A percentile compares a stretch with the other conserved stretches of the same genome.
Conservation (phyloP, 2,888 invertebrate genomes). For the Oxycera nigricornis region DNA sequence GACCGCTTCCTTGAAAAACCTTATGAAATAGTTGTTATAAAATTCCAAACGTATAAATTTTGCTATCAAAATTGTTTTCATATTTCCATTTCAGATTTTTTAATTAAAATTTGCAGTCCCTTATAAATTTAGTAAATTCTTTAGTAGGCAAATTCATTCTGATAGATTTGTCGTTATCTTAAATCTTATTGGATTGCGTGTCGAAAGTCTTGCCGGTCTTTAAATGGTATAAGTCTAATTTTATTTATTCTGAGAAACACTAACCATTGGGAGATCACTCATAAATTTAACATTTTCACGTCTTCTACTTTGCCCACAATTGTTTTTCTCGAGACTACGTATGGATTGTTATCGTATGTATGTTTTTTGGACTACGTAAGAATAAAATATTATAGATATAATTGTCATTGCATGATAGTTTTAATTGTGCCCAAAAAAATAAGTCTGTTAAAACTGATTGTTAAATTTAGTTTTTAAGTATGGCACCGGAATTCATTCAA, state of each 20-base stretch:
- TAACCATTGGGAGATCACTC: slow-evolving; percentile 45
- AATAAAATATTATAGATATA: no score
- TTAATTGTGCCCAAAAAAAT: not conserved
- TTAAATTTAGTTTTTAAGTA: not conserved
- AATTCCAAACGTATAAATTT: no score
- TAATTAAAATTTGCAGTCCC: not conserved
- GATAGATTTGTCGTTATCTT: not conserved
- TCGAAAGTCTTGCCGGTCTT: not conserved
- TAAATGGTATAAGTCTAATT: slow-evolving; percentile 26
- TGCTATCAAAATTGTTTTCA: not conserved
- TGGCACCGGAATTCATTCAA: not conserved
- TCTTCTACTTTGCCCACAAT: no score
- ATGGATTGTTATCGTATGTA: slow-evolving; percentile 8
- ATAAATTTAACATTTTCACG: slow-evolving; percentile 15
- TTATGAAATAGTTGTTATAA: no score
- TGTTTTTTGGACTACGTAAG: not conserved
- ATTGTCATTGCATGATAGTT: not conserved
- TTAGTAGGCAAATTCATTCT: not conserved
- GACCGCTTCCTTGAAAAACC: no score
- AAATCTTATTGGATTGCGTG: not conserved
- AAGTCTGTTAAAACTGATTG: not conserved
- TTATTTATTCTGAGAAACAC: slow-evolving; percentile 37
- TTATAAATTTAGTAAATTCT: not conserved
- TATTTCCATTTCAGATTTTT: not conserved
- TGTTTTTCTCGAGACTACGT: no score